phyloP scores from a whole-genome alignment of 2,113 vertebrate genomes.

The Pseudorasbora parva region DNA sequence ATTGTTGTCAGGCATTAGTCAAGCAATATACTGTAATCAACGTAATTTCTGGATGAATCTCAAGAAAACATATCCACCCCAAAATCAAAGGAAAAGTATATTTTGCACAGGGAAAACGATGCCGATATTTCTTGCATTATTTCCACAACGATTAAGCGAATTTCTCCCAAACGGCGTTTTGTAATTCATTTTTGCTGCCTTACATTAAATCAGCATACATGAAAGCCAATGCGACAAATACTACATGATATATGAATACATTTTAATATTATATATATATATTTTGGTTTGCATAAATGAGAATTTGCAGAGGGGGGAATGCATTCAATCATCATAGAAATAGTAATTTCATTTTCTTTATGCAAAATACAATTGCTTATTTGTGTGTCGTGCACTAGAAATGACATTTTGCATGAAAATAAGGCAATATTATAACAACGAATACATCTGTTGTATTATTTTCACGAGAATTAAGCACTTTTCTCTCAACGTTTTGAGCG shows the following conservation, averaged over 20 bases:
- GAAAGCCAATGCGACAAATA: background rate
- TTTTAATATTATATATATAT: too few species aligned
- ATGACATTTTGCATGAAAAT: background rate
- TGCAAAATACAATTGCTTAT: background rate
- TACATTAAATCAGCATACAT: background rate
- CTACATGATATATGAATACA: background rate
- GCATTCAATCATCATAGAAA: background rate
- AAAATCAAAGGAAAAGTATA: background rate
- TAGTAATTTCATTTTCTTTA: background rate
- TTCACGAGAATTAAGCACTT: too few species aligned
- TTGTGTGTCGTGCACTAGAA: background rate
- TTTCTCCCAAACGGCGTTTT: background rate
- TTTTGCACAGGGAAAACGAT: background rate
- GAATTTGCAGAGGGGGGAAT: background rate
- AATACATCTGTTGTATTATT: too few species aligned
- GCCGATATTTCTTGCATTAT: background rate
- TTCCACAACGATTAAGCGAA: background rate
- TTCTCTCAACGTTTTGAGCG: too few species aligned
- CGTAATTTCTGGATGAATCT: slow-evolving; percentile 62
- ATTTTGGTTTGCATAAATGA: background rate
- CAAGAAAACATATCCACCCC: background rate
- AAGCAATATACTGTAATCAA: slow-evolving; percentile 83
- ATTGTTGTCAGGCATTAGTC: slow-evolving; percentile 83
- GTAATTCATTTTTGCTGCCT: background rate
- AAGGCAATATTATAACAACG: background rate